A percentile compares a stretch with the other conserved stretches of the same genome.
Conservation (phyloP, 2,113 vertebrate species). For the Accipiter cooperii region DNA sequence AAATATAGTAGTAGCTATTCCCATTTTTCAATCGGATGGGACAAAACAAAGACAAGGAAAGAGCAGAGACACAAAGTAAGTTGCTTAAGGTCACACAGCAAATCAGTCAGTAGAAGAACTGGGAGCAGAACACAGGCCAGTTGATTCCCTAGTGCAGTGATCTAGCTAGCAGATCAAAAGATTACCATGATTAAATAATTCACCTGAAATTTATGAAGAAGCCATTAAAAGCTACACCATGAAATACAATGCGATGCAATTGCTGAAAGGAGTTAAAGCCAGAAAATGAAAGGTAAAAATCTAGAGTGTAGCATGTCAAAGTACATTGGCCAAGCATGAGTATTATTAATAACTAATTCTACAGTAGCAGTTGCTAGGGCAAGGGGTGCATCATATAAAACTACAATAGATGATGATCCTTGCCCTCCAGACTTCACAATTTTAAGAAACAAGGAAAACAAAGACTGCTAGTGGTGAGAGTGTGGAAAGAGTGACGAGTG, state of each 20-base stretch:
- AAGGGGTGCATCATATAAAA: not conserved
- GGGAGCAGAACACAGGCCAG: not conserved
- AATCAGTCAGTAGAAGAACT: conserved; percentile 18
- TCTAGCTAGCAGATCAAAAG: not conserved
- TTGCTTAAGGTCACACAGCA: conserved; percentile 13
- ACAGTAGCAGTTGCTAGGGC: not conserved
- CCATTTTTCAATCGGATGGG: conserved; percentile 1
- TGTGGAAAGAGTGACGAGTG: not conserved
- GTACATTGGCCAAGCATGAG: not conserved
- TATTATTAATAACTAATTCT: conserved; percentile 12
- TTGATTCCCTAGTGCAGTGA: not conserved
- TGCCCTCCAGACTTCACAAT: not conserved
- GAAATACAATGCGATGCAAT: conserved; percentile 36
- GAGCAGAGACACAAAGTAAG: conserved; percentile 29
- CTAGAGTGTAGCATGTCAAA: not conserved
- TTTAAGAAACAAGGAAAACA: conserved; percentile 35
- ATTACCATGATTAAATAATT: not conserved
- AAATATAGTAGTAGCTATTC: not conserved
- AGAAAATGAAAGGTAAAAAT: conserved; percentile 29
- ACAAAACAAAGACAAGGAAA: conserved; percentile 42
- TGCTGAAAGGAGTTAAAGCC: conserved; percentile 7
- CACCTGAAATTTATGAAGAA: conserved; percentile 17
- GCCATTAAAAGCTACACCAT: conserved; percentile 31
- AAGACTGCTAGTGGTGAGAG: not conserved
- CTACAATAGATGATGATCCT: not conserved